Conservation (phyloP, 2,113 vertebrate species). For the Catharus minimus region DNA sequence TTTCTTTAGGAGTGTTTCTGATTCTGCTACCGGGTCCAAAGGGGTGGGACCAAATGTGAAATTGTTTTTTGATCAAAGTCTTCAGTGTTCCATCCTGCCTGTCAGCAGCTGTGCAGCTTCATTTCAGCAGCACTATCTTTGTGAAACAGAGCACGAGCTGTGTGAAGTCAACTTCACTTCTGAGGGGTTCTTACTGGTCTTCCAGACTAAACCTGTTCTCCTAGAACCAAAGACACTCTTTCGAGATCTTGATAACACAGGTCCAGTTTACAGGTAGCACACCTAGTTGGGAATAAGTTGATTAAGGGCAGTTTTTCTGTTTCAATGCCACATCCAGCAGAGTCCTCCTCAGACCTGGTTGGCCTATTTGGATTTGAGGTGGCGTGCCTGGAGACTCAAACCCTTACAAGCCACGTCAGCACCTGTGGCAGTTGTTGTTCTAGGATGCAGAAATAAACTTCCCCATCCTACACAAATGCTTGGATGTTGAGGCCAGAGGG, state of each 20-base stretch:
- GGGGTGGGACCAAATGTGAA: background rate
- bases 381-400: background rate
- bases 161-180: background rate
- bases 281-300: background rate
- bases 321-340: background rate
- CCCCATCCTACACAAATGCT: slow-evolving; percentile 4
- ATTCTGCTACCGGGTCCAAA: background rate
- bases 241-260: background rate
- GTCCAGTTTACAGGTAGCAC: background rate
- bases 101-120: background rate
- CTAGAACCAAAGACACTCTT: background rate
- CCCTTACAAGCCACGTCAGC: background rate
- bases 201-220: background rate
- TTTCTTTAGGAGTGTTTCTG: background rate
- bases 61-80: background rate
- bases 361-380: background rate
- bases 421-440: background rate
- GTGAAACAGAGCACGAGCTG: background rate
- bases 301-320: background rate
- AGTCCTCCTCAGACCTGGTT: background rate
- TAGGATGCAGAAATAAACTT: slow-evolving; percentile 32
- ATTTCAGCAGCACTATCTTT: background rate
- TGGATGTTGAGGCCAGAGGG: background rate
- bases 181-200: background rate
- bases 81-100: background rate